Evolutionary conservation across 2,888 invertebrate genomes (phyloP), one percentile per base, ranked within the genome.

Genomic region (Amblyjoppa proteus): DNA sequence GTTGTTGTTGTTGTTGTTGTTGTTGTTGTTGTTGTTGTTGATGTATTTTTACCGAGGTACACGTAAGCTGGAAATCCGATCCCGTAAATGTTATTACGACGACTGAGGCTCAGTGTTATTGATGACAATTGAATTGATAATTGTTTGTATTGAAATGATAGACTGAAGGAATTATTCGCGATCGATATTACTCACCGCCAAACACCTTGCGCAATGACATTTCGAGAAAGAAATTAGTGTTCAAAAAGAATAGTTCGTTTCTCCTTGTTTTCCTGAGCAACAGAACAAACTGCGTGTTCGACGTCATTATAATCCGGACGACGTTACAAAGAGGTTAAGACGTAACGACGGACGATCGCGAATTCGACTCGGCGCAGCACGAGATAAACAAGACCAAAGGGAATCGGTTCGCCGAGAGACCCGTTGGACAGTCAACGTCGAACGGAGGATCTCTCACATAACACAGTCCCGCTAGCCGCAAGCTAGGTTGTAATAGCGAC

Each of bases 191-290:
- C 91, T 91, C 89, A 91, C 91, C 90, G 85, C 89, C 88, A 66
- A 91, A 91, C 28, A 90, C 89, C 70, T 87, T 88, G 51, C 89
- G 87, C 49, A 91, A 84, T 56, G 89, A 88, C 88, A 89, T 88
- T 86, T 91, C 89, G 74, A 91, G 76, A 61, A 88, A 88, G 75
- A 88, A 84, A 86, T 87, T 86, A 31, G 89, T 78, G 66, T 89
- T 89, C 49, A 89, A 83, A 75, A 91, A 89, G 69, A 90, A 87
- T 9, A 90, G 61, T 58, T 90, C 90, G 83, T 82, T 89, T 69
- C 75, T 89, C 13, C 89, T 81, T 9, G 90, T 86, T 88, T 90
- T 91, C 81, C 90, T 89, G 13, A 91, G 76, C 58, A 91, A 80
- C 49, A 91, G 85, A 38, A 90, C 86, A 71, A 90, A 90, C 76